Conservation (phyloP, 2,888 invertebrate genomes). For the Amblyteles armatorius region DNA sequence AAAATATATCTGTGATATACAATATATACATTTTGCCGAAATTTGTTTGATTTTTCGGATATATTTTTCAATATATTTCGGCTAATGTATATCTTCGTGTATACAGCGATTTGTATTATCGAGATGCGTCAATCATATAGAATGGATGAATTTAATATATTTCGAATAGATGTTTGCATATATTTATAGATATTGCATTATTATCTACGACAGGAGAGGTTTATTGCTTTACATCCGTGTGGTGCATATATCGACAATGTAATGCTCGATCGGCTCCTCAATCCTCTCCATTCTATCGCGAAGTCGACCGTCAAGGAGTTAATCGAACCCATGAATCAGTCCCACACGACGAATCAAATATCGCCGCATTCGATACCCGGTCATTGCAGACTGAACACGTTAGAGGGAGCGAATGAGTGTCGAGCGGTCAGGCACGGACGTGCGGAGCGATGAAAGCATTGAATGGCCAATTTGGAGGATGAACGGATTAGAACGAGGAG, state of each 20-base stretch:
- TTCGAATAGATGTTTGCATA: not conserved
- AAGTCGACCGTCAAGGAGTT: constrained; percentile 29
- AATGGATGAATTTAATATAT: not conserved
- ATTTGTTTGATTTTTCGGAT: not conserved
- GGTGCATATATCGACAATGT: not conserved
- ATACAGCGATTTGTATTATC: not conserved
- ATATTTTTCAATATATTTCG: not conserved
- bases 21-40: not conserved
- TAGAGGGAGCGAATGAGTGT: not conserved
- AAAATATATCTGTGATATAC: not conserved
- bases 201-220: not conserved
- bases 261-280: not conserved
- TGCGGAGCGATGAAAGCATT: constrained; percentile 21
- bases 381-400: not conserved
- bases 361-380: constrained; percentile 32
- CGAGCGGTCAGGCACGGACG: not conserved
- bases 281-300: constrained; percentile 6
- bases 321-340: constrained; percentile 60
- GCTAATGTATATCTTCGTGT: not conserved
- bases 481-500: constrained; percentile 23
- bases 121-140: not conserved
- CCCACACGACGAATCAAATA: constrained; percentile 55
- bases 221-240: not conserved
- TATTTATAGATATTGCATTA: not conserved
- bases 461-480: constrained; percentile 54